Percentiles rank a stretch among this genome's conserved stretches.
Conservation (phyloP, 2,888 invertebrate genomes). For the Pogonocherus hispidulus region DNA sequence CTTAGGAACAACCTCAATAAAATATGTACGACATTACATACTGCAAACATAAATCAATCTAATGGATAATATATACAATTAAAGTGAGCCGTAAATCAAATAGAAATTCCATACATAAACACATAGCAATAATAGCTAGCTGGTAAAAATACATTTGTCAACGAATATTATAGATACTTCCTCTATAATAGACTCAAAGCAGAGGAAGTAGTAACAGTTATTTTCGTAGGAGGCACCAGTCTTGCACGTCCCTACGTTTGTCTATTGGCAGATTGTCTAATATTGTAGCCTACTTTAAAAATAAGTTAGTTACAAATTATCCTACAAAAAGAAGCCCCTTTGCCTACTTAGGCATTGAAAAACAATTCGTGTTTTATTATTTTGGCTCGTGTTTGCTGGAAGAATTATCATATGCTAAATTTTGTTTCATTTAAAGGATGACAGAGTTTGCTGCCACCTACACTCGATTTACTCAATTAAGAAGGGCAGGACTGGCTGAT, state of each 20-base stretch:
- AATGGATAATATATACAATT: neutral
- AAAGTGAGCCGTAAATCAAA: conserved; percentile 9
- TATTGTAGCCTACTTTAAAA: neutral
- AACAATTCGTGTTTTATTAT: neutral
- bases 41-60: neutral
- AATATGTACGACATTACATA: neutral
- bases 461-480: neutral
- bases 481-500: neutral
- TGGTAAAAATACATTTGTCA: conserved; percentile 31
- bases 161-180: conserved; percentile 31
- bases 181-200: conserved; percentile 18
- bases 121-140: conserved; percentile 23
- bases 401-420: neutral
- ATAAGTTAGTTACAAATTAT: neutral
- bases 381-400: neutral
- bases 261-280: conserved; percentile 16
- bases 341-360: neutral
- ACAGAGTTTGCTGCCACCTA: neutral
- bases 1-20: neutral
- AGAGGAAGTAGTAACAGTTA: conserved; percentile 33
- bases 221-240: conserved; percentile 26
- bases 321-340: neutral
- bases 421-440: neutral
- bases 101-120: conserved; percentile 16
- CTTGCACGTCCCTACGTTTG: conserved; percentile 5